phyloP scores from a whole-genome alignment of 1,140 invertebrate species.

The Bursaphelenchus mucronatus region DNA sequence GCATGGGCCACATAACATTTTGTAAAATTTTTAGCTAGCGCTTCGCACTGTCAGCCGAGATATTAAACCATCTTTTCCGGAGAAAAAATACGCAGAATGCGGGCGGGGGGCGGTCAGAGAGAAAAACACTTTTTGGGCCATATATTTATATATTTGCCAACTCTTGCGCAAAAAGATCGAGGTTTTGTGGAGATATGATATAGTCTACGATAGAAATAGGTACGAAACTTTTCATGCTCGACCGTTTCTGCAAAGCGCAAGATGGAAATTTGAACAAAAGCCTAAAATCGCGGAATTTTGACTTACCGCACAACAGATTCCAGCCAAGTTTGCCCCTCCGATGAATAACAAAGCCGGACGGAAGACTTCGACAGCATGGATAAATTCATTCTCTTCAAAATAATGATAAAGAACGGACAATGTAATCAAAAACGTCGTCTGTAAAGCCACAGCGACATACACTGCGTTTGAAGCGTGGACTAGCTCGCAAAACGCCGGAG shows the following conservation, averaged over 20 bases:
- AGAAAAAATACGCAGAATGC: neutral
- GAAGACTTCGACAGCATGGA: conserved; percentile 46
- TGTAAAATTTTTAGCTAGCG: no score
- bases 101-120: neutral
- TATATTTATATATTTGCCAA: no score
- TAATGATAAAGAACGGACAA: conserved; percentile 40
- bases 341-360: conserved; percentile 43
- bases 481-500: conserved; percentile 49
- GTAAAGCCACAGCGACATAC: conserved; percentile 45
- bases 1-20: no score
- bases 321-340: conserved; percentile 36
- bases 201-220: no score
- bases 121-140: conserved; percentile 2
- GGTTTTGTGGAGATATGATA: no score
- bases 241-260: no score
- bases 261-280: no score
- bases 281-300: neutral
- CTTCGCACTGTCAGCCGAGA: no score
- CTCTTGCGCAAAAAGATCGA: no score
- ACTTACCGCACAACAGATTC: conserved; percentile 43
- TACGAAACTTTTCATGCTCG: no score
- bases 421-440: conserved; percentile 47
- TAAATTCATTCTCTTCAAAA: conserved; percentile 44
- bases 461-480: conserved; percentile 45
- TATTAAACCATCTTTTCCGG: no score